Evolutionary conservation across 2,888 invertebrate species (phyloP), one percentile per base, ranked within the genome.

Genomic region (Orthosia gothica): DNA sequence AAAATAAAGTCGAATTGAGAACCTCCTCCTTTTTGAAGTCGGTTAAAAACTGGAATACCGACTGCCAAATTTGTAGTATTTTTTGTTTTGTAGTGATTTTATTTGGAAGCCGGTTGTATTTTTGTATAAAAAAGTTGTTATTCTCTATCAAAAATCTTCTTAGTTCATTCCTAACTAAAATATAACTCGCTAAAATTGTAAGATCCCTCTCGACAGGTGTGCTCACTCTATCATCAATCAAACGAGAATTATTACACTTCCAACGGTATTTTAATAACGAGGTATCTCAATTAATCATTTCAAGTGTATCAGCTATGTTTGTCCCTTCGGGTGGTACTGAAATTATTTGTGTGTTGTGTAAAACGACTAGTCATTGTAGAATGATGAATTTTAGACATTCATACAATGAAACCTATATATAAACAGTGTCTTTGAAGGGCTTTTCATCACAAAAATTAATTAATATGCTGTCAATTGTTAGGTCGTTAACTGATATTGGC

Each of bases 271-370:
- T 89, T 88, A 90, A 89, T 90, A 87, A 88, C 83, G 54, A 82
- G 72, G 72, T 77, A 58, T 70, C 70, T 83, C 83, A 82, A 91
- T 91, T 89, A 88, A 91, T 91, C 90, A 91, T 87, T 84, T 71
- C 26, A 65, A 75, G 72, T 76, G 65, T 74, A 50, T 45, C 66
- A 26, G 55, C 13, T 62, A 70, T 67, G 50, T 59, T 63, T 61
- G 64, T 73, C 57, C 40, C 66, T 52, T 74, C 58, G 64, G 18
- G 12, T 23, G 11, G 62, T 62, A 79, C 40, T 55, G 16, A 63
- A 58, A 58, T 64, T 59, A 57, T 69, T 68, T 69, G 59, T 52
- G 52, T 2, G 26, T 65, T 40, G 40, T 40, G 23, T 20, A 23
- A 80, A 57, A 57, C 2, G 23, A 7, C 20, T 45, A 18, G 47